These are phyloP conservation scores for Fragum whitleyi DNA, from an alignment of 2,888 invertebrate species.

Conservation along the genomic window DNA sequence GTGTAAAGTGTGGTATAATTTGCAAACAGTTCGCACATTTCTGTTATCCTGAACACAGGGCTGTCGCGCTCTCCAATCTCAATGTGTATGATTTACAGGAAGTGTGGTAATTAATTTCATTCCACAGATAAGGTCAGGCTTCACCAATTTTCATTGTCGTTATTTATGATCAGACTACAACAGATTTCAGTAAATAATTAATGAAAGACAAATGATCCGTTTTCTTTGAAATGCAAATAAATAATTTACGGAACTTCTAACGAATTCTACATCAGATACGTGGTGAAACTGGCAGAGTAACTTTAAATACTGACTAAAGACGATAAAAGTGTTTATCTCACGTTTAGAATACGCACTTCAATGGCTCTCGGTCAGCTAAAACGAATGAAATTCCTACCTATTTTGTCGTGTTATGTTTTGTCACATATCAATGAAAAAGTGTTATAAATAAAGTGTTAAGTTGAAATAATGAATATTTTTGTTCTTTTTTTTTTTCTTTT, in stretches of 20 bases:
- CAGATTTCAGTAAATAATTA: slow-evolving; percentile 20
- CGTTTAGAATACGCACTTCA: background rate
- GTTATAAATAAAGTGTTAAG: background rate
- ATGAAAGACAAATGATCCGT: slow-evolving; percentile 26
- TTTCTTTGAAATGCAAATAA: slow-evolving; percentile 9
- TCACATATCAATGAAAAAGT: background rate
- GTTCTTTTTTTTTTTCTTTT: background rate
- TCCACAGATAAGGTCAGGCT: slow-evolving; percentile 1
- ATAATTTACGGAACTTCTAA: slow-evolving; percentile 7
- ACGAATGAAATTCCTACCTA: background rate
- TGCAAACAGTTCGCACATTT: no score
- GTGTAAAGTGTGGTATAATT: no score
- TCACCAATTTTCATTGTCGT: background rate
- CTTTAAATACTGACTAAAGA: background rate
- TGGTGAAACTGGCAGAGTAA: background rate
- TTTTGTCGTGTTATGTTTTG: background rate
- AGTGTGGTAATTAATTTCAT: background rate
- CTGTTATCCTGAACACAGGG: no score
- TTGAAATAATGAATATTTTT: background rate
- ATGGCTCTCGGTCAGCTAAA: background rate
- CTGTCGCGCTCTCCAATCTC: no score
- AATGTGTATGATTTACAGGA: no score
- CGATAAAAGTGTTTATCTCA: background rate
- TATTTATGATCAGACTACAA: slow-evolving; percentile 5
- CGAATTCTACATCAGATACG: background rate